Base-by-base conservation (phyloP, 2,113 vertebrate genomes). In the Entelurus aequoreus region DNA sequence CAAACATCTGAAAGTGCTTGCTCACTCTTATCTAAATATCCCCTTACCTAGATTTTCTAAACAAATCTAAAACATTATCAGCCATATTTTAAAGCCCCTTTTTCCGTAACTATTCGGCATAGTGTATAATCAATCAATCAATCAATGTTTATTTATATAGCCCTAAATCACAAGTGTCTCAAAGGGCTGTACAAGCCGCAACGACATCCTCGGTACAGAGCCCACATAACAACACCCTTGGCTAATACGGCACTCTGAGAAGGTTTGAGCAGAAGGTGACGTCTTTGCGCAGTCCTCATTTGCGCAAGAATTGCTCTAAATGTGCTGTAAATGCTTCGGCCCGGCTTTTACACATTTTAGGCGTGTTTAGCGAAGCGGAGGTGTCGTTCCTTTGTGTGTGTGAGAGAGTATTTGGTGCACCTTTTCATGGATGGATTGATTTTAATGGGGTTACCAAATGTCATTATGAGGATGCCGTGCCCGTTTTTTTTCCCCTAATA, bases 311-410 rank as follows among this genome's bases (percentile, higher is more conserved):
- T 63, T 16, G n/a, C 59, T 65, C 60, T 71, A 35, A 10, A 37
- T 62, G 15, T 54, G 46, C 57, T 56, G 42, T 79, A 79, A 82
- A 79, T 85, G 71, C 36, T 83, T 77, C 64, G 57, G 54, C 70
- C 75, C 66, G 14, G 8, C n/a, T 38, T 77, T 69, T 62, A 72
- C 68, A 48, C 63, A 47, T 71, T 56, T 66, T n/a, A 28, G n/a
- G 7, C 60, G 42, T 57, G 35, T 59, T 42, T 46, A 1, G 65
- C 76, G 61, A 64, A 42, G 72, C 8, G 16, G 19, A 19, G 19
- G 35, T 54, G 50, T 63, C n/a, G 0, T 6, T 4, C 21, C 5
- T 19, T 14, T 48, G 16, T 21, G n/a, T 35, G 16, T 40, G 14
- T 6, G 14, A 38, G 36, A 63, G 56, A 58, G 50, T 52, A 21